These are phyloP conservation scores for Marasmarcha lunaedactyla DNA, from an alignment of 2,888 invertebrate species.

Conservation along the genomic window DNA sequence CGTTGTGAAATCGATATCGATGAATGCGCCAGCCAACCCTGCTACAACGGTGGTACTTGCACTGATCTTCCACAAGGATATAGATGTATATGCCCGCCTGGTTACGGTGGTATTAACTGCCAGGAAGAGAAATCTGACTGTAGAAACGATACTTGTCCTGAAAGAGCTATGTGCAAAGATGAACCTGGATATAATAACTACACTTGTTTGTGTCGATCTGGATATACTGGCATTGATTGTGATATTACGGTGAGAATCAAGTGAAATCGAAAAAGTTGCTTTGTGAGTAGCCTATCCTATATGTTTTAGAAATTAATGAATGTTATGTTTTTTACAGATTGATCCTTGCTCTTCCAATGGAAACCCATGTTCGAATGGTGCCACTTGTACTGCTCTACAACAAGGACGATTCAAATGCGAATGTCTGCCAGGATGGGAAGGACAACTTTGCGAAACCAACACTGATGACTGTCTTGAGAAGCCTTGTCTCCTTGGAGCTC, in stretches of 20 bases:
- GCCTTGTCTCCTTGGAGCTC: conserved; percentile 90
- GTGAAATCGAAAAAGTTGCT: too few species aligned
- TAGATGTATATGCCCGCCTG: conserved; percentile 87
- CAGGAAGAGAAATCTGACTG: conserved; percentile 94
- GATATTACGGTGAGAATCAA: conserved; percentile 79
- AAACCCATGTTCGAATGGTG: conserved; percentile 92
- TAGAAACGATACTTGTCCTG: conserved; percentile 90
- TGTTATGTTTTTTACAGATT: conserved; percentile 77
- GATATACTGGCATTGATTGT: conserved; percentile 93
- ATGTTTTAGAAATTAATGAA: too few species aligned
- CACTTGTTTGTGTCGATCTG: conserved; percentile 93
- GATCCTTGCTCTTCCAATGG: conserved; percentile 91
- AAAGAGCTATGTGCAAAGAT: conserved; percentile 97
- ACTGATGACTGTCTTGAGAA: conserved; percentile 93
- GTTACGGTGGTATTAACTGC: conserved; percentile 93
- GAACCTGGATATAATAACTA: conserved; percentile 89
- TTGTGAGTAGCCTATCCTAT: too few species aligned
- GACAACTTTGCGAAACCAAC: conserved; percentile 93
- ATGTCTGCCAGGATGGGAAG: conserved; percentile 97
- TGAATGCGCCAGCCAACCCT: conserved; percentile 94
- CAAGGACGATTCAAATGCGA: conserved; percentile 95
- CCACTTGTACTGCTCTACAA: conserved; percentile 88
- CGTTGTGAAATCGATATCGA: conserved; percentile 95
- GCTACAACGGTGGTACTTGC: conserved; percentile 93
- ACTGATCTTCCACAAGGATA: conserved; percentile 94